Percentiles rank a stretch among this genome's conserved stretches.
phyloP scores from a whole-genome alignment of 2,888 invertebrate genomes.

The Pammene aurita region DNA sequence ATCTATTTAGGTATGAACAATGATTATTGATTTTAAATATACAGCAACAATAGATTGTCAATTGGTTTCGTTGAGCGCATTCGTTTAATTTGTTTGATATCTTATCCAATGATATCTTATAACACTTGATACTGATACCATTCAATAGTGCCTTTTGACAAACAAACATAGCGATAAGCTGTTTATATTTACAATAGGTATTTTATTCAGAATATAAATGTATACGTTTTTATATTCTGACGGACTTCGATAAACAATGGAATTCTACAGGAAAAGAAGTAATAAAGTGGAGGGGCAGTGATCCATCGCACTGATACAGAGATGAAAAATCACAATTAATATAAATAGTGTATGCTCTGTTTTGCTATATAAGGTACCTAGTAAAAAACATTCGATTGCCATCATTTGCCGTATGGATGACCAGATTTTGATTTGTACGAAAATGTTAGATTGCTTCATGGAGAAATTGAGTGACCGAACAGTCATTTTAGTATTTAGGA shows the following conservation, averaged over 20 bases:
- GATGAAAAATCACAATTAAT: too few relatives aligned
- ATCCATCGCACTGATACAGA: too few relatives aligned
- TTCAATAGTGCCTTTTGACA: not conserved
- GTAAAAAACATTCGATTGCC: too few relatives aligned
- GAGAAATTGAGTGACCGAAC: too few relatives aligned
- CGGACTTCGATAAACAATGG: not conserved
- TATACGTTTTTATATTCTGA: not conserved
- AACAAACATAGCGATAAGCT: conserved; percentile 16
- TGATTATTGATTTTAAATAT: not conserved
- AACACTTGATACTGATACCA: not conserved
- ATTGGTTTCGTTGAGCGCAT: not conserved
- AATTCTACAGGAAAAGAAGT: too few relatives aligned
- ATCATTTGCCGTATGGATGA: too few relatives aligned
- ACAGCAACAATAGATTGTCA: not conserved
- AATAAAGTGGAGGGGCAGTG: too few relatives aligned
- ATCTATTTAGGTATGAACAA: not conserved
- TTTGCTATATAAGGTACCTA: too few relatives aligned
- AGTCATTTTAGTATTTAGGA: too few relatives aligned
- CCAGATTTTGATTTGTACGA: too few relatives aligned
- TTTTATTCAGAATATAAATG: not conserved
- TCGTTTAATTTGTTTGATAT: conserved; percentile 18
- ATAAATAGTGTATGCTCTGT: too few relatives aligned
- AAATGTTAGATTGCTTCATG: too few relatives aligned
- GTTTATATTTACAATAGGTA: conserved; percentile 9
- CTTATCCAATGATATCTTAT: conserved; percentile 2